Evolutionary conservation across 64 coral and sea anemone species (phyloP).

Genomic region (Porites lutea): DNA sequence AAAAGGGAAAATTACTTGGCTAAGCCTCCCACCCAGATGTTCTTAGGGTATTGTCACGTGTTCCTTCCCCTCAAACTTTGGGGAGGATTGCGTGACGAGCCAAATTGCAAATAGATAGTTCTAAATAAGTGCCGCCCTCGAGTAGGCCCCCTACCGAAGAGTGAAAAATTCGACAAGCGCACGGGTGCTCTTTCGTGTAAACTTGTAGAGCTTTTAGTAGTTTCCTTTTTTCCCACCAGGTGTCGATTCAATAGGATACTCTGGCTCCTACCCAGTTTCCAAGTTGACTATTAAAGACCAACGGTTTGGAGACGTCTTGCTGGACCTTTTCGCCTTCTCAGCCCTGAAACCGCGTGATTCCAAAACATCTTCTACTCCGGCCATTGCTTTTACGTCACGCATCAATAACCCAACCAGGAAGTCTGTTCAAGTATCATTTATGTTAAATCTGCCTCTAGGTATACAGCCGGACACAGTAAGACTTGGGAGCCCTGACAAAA

Average conservation of each 20-base stretch:
- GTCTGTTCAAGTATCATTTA: conserved; percentile 66
- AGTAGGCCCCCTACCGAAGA: no score
- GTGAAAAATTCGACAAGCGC: no score
- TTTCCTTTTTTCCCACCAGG: not conserved
- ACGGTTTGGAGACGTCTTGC: conserved; percentile 33
- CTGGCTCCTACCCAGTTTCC: conserved; percentile 86
- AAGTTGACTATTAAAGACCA: conserved; percentile 59
- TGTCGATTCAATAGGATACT: conserved; percentile 74
- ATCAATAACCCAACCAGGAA: conserved; percentile 66
- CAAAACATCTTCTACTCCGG: conserved; percentile 73
- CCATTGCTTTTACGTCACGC: conserved; percentile 81
- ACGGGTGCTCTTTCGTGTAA: no score
- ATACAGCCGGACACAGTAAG: conserved; percentile 82
- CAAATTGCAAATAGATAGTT: no score
- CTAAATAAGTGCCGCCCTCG: no score
- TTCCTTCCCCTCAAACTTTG: no score
- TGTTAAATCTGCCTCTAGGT: conserved; percentile 84
- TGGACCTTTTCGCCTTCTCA: conserved; percentile 83
- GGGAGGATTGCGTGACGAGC: no score
- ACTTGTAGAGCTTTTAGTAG: no score
- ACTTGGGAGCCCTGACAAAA: not conserved
- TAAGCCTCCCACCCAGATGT: no score
- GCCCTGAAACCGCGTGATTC: conserved; percentile 80
- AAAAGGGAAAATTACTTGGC: no score
- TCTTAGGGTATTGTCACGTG: no score